These are phyloP conservation scores for Porites rus DNA, from an alignment of 92 coral and sea anemone genomes.

Conservation along the genomic window DNA sequence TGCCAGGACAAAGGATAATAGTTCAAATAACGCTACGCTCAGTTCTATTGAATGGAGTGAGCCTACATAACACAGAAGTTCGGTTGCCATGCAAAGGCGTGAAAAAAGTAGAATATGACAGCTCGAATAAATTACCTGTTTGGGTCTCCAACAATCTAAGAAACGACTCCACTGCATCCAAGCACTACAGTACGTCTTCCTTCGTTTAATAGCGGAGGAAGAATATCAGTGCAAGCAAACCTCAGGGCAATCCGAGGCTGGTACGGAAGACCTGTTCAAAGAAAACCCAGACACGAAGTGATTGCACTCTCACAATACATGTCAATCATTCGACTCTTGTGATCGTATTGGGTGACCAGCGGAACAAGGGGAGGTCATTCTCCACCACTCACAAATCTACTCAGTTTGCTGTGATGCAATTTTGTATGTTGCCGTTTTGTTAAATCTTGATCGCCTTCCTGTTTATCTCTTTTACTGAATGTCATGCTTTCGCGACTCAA, in stretches of 20 bases:
- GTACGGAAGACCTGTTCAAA: conserved; percentile 27
- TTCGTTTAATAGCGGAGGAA: not conserved
- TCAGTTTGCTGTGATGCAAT: too few species aligned
- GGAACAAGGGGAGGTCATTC: conserved; percentile 3
- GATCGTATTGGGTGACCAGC: conserved; percentile 24
- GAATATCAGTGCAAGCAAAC: not conserved
- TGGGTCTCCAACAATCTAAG: conserved; percentile 30
- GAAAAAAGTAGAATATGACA: not conserved
- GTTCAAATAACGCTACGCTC: not conserved
- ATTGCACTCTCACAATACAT: not conserved
- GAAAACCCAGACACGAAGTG: conserved; percentile 20
- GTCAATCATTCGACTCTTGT: conserved; percentile 46
- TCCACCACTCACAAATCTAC: too few species aligned
- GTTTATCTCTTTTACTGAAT: not conserved
- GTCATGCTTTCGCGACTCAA: not conserved
- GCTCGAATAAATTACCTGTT: conserved; percentile 18
- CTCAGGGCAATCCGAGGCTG: conserved; percentile 25
- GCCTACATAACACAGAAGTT: not conserved
- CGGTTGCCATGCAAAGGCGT: conserved; percentile 6
- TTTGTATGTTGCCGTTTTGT: not conserved
- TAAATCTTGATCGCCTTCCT: too few species aligned
- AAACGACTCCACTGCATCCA: conserved; percentile 38
- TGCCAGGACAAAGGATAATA: not conserved
- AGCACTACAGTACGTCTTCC: not conserved
- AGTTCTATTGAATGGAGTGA: not conserved